phyloP scores from a whole-genome alignment of 2,797 vertebrate species.

The Hoplostethus atlanticus region DNA sequence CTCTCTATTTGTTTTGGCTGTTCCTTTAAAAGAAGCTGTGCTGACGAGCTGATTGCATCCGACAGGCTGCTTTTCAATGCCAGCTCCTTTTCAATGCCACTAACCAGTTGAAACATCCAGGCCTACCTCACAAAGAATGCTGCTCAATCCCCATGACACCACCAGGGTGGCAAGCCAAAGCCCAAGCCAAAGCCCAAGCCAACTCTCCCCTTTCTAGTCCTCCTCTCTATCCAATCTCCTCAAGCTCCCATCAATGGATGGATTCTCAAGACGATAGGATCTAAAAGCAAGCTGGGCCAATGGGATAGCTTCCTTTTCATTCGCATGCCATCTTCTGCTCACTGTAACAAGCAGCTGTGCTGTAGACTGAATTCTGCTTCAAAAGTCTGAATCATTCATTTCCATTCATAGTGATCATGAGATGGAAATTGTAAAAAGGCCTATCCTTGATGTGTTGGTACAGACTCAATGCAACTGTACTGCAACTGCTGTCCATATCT shows the following conservation, averaged over 20 bases:
- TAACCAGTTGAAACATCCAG: constrained; percentile 70
- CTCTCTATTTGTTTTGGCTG: constrained; percentile 68
- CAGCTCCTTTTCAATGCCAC: constrained; percentile 43
- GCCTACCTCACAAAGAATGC: constrained; percentile 50
- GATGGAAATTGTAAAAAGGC: constrained; percentile 3
- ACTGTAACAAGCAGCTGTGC: not conserved
- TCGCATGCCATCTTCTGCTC: not conserved
- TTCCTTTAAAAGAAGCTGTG: constrained; percentile 63
- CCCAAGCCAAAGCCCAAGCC: constrained; percentile 20
- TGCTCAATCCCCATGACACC: constrained; percentile 31
- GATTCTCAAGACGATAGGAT: not conserved
- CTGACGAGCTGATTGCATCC: constrained; percentile 72
- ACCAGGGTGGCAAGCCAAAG: constrained; percentile 11
- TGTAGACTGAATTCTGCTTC: too few species aligned
- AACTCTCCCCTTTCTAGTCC: constrained; percentile 28
- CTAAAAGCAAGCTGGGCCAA: too few species aligned
- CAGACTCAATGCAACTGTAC: not conserved
- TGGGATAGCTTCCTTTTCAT: not conserved
- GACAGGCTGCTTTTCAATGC: constrained; percentile 72
- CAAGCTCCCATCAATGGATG: constrained; percentile 1
- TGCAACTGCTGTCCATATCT: not conserved
- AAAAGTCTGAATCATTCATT: constrained; percentile 6
- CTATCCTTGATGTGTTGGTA: constrained; percentile 16
- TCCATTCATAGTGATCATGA: constrained; percentile 21
- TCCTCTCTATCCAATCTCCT: not conserved